Conservation (phyloP, 2,888 invertebrate species). For the Parthenolecanium corni region DNA sequence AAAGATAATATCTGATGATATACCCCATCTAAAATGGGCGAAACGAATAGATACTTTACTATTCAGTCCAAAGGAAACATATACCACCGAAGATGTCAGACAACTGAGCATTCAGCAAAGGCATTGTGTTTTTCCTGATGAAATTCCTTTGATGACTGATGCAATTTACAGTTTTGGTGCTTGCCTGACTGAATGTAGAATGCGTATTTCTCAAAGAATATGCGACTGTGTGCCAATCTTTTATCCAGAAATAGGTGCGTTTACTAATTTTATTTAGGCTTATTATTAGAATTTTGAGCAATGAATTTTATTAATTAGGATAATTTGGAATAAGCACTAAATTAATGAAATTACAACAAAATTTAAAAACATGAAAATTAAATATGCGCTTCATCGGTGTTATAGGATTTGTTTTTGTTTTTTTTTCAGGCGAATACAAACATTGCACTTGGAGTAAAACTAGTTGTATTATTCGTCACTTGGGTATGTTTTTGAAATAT, state of each 20-base stretch:
- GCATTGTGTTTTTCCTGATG: constrained; percentile 59
- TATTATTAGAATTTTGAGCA: constrained; percentile 4
- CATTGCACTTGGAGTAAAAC: constrained; percentile 27
- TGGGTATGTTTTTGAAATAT: constrained; percentile 8
- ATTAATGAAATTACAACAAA: background rate
- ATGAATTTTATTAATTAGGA: background rate
- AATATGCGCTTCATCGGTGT: background rate
- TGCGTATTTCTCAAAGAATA: constrained; percentile 49
- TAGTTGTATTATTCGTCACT: constrained; percentile 20
- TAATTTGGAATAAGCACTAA: background rate
- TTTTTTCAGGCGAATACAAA: constrained; percentile 28
- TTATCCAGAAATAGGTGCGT: constrained; percentile 48
- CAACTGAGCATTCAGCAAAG: constrained; percentile 57
- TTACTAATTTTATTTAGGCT: background rate
- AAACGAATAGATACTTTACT: constrained; percentile 48
- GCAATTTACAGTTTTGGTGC: constrained; percentile 54
- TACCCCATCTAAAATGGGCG: constrained; percentile 59
- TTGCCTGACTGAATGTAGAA: constrained; percentile 62
- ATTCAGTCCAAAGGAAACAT: constrained; percentile 63
- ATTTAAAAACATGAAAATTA: background rate
- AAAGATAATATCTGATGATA: constrained; percentile 54
- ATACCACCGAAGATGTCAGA: constrained; percentile 60
- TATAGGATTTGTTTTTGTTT: background rate
- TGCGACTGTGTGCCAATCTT: constrained; percentile 64
- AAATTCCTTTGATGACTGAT: constrained; percentile 50